phyloP scores from a whole-genome alignment of 2,797 vertebrate species.

The Numenius phaeopus region DNA sequence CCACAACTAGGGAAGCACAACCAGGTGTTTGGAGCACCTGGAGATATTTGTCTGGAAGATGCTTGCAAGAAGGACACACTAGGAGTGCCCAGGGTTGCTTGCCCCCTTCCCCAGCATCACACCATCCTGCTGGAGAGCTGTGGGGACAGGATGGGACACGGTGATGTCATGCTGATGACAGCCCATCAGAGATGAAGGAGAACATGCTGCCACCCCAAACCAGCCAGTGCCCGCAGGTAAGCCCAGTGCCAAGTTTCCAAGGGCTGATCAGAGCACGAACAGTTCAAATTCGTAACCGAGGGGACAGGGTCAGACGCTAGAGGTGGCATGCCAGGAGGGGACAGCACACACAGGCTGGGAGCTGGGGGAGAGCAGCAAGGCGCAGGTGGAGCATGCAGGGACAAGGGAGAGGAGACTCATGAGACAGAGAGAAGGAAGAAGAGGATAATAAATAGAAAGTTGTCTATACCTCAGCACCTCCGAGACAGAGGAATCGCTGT shows the following conservation, averaged over 20 bases:
- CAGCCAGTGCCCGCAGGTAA: neutral
- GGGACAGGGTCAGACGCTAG: neutral
- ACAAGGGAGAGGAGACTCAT: conserved; percentile 72
- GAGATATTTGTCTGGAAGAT: neutral
- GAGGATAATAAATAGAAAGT: conserved; percentile 80
- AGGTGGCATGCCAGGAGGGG: conserved; percentile 33
- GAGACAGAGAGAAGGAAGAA: conserved; percentile 58
- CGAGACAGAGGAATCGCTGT: conserved; percentile 99
- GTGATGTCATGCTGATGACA: neutral
- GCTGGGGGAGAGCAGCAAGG: conserved; percentile 20
- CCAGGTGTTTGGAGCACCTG: neutral
- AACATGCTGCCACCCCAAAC: neutral
- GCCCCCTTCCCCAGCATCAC: neutral
- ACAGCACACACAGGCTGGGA: conserved; percentile 28
- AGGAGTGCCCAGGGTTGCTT: neutral
- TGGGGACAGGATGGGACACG: neutral
- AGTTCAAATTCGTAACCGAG: neutral
- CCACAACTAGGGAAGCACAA: neutral
- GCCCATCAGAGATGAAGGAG: neutral
- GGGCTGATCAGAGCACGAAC: neutral
- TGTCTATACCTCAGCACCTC: conserved; percentile 99
- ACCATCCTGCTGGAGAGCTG: neutral
- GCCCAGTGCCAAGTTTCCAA: neutral
- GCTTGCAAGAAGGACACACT: neutral
- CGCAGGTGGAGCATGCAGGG: conserved; percentile 48